A percentile compares a stretch with the other conserved stretches of the same genome.
phyloP scores from a whole-genome alignment of 1,140 invertebrate species.

The Pseudomyrmex cubaensis region DNA sequence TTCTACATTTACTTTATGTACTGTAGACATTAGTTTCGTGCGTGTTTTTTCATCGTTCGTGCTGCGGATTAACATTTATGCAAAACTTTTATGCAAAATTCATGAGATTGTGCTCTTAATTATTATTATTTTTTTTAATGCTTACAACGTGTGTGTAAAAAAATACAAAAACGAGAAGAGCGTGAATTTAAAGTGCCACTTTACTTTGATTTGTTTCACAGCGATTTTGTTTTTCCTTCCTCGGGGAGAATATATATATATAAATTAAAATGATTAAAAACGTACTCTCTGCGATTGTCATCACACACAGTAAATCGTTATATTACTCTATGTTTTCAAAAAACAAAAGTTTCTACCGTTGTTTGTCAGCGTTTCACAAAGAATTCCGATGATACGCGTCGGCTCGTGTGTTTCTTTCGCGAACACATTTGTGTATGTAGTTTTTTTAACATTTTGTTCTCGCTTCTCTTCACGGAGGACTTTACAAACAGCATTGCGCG shows the following conservation, averaged over 20 bases:
- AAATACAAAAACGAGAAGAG: not conserved
- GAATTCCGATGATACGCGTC: not conserved
- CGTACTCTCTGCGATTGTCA: constrained; percentile 35
- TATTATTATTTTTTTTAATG: not conserved
- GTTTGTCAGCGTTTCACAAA: not conserved
- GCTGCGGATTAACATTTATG: too few relatives aligned
- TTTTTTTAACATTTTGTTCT: not conserved
- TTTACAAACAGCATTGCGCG: not conserved
- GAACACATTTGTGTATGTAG: not conserved
- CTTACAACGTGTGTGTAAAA: not conserved
- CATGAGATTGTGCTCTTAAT: too few relatives aligned
- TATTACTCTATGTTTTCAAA: constrained; percentile 8
- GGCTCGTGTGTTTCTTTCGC: not conserved
- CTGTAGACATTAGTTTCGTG: too few relatives aligned
- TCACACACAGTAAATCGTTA: not conserved
- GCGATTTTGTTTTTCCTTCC: not conserved
- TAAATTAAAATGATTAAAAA: constrained; percentile 14
- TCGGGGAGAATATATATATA: not conserved
- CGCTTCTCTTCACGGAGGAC: too few relatives aligned
- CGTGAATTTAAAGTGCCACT: not conserved
- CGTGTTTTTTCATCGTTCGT: too few relatives aligned
- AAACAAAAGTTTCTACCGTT: not conserved
- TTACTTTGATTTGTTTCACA: not conserved
- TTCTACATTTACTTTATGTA: too few relatives aligned
- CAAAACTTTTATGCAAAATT: too few relatives aligned